A percentile compares a stretch with the other conserved stretches of the same genome.
Conservation (phyloP, 2,888 invertebrate species). For the Allolobophora icterica region DNA sequence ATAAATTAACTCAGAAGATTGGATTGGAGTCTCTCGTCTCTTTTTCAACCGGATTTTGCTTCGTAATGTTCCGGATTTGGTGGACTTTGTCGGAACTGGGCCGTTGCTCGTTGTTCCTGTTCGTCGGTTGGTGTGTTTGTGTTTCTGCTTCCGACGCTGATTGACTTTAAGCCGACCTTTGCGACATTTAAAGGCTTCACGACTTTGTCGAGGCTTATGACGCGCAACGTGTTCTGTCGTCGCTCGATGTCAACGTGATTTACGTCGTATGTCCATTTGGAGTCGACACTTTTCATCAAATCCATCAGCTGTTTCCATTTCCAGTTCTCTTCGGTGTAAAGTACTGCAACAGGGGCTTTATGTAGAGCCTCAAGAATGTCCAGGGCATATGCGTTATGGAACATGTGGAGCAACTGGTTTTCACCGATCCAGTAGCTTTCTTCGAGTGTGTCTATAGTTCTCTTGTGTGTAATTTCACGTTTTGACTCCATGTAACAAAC, state of each 20-base stretch:
- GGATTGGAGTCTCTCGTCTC: not conserved
- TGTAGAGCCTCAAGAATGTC: not conserved
- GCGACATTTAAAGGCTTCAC: conserved; percentile 7
- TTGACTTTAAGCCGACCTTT: not conserved
- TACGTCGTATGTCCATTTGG: not conserved
- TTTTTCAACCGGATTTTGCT: not conserved
- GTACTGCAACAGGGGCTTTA: not conserved
- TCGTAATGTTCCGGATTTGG: not conserved
- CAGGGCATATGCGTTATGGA: too few species aligned
- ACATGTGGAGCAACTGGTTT: too few species aligned
- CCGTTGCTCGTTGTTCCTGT: not conserved
- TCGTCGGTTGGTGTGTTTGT: not conserved
- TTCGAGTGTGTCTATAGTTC: too few species aligned
- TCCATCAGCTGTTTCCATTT: not conserved
- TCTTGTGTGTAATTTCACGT: too few species aligned
- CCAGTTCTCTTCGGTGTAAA: too few species aligned
- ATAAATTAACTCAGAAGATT: not conserved
- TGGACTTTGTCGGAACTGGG: not conserved
- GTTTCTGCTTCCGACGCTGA: not conserved
- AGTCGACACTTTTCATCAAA: not conserved
- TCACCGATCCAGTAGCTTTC: too few species aligned
- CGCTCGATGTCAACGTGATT: not conserved
- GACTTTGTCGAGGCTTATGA: not conserved
- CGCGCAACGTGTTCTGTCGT: not conserved
- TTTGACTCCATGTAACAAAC: too few species aligned